Evolutionary conservation across 2,888 invertebrate genomes (phyloP), one percentile per base, ranked within the genome.

Genomic region (Sinelater perroti): DNA sequence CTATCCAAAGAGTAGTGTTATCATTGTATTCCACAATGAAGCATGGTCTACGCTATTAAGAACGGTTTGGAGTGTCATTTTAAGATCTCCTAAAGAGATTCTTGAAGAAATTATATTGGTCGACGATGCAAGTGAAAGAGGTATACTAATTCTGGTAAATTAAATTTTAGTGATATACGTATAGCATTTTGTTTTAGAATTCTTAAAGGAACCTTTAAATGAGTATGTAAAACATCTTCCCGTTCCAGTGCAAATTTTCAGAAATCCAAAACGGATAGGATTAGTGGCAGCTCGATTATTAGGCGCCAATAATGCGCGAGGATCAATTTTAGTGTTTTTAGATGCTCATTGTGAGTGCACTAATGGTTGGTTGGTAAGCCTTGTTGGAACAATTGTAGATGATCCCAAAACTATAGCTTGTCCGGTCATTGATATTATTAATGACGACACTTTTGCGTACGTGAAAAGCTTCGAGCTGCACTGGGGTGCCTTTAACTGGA

Each of bases 401-500:
- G 83, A 90, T 72, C 81, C 80, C 40, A 86, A 83, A 52, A 79
- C 85, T 13, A 88, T 91, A 1, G 87, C 88, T 6, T 90, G 90
- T 68, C 95, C 95, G 0, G 90, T 95, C 0, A 95, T 95, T 58
- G 95, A 95, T 74, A 94, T 98, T 11, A 92, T 99, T 36, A 95
- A 94, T 60, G 96, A 98, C 72, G 93, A 97, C 68, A 95, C 95
- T 1, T 91, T 99, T 70, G 94, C 96, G 24, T 99, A 98, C 75
- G 90, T 90, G 1, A 92, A 95, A 70, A 93, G 93, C 58, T 94
- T 95, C 65, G 97, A 98, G 75, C 86, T 97, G 40, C 97, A 97
- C 71, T 96, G 96, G 91, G 99, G 98, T 2, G 97, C 95, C 0
- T 97, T 99, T 76, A 98, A 97, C 77, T 98, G 98, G 97, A 91